A percentile compares a stretch with the other conserved stretches of the same genome.
Conservation (phyloP, 2,113 vertebrate species). For the Eptesicus fuscus region DNA sequence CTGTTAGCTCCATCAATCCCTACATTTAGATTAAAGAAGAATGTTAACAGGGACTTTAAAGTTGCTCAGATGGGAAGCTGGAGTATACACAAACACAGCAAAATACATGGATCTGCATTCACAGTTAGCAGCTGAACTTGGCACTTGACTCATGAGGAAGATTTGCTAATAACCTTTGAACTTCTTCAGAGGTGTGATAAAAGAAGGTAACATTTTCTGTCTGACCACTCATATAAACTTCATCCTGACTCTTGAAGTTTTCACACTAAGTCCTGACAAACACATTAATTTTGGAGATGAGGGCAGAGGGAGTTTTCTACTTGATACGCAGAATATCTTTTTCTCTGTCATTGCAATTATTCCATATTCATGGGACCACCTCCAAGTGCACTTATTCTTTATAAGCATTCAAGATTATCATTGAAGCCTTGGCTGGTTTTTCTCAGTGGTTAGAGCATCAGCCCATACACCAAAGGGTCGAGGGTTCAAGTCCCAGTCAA, state of each 20-base stretch:
- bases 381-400: background rate
- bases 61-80: background rate
- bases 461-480: too few relatives aligned
- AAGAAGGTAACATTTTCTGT: background rate
- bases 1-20: background rate
- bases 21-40: background rate
- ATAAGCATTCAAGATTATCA: background rate
- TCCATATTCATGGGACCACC: background rate
- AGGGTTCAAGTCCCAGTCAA: too few relatives aligned
- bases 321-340: background rate
- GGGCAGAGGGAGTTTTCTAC: background rate
- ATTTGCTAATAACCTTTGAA: background rate
- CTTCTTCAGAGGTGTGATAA: background rate
- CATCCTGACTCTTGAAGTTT: background rate
- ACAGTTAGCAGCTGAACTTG: background rate
- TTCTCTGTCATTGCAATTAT: background rate
- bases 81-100: too few relatives aligned
- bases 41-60: background rate
- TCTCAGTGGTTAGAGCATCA: too few relatives aligned
- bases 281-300: background rate
- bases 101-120: background rate
- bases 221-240: background rate
- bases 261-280: background rate
- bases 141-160: background rate
- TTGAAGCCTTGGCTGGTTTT: background rate